phyloP scores from a whole-genome alignment of 2,888 invertebrate species.

The Lycophotia porphyrea region DNA sequence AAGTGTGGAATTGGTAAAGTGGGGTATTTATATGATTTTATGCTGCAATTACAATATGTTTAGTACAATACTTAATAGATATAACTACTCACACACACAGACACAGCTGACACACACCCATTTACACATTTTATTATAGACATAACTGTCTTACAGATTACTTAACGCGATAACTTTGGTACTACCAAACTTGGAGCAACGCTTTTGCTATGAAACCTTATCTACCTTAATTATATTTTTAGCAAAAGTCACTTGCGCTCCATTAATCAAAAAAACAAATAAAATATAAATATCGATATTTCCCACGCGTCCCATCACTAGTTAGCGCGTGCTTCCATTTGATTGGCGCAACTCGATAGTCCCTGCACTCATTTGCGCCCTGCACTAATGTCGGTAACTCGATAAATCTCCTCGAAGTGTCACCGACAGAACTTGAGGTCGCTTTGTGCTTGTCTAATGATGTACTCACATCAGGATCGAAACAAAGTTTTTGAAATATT shows the following conservation, averaged over 20 bases:
- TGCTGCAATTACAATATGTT: not conserved
- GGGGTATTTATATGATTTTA: not conserved
- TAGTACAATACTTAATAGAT: no score
- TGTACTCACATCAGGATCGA: conserved; percentile 33
- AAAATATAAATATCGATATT: conserved; percentile 64
- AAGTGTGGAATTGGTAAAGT: not conserved
- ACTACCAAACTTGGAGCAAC: no score
- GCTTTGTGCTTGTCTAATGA: conserved; percentile 70
- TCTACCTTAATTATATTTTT: no score
- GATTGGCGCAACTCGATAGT: conserved; percentile 90
- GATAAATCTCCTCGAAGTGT: conserved; percentile 82
- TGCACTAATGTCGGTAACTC: conserved; percentile 80
- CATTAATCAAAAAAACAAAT: not conserved
- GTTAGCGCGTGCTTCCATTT: conserved; percentile 84
- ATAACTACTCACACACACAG: no score
- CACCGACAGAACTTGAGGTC: conserved; percentile 69
- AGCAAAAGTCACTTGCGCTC: not conserved
- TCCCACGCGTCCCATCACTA: conserved; percentile 77
- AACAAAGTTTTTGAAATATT: conserved; percentile 4
- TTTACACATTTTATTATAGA: no score
- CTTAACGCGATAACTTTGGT: no score
- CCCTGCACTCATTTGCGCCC: conserved; percentile 86
- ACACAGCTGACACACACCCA: no score
- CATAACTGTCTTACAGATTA: no score
- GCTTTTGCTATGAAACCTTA: no score